Evolutionary conservation across 2,888 invertebrate species (phyloP), one percentile per base, ranked within the genome.

Genomic region (Thera britannica): DNA sequence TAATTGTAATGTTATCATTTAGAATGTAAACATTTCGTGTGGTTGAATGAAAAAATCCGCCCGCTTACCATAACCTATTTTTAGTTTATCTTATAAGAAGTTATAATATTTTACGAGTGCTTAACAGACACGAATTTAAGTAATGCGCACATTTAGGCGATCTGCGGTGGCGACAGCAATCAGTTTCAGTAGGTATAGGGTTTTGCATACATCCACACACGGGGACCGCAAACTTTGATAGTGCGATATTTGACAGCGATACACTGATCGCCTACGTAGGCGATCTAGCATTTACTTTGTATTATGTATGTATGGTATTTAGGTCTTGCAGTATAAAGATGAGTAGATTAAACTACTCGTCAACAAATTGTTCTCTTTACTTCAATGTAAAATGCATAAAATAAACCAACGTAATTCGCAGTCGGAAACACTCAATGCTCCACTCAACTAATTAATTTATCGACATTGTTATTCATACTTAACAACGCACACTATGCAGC

Each of bases 371-470:
- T 46, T 34, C 44, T 49, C 34, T 56, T 68, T 4, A 62, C 54
- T 55, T 63, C 58, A 69, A 61, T 59, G 61, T 65, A 62, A 72
- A 72, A 72, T 69, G 69, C 66, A 73, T 72, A 69, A 64, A 69
- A 23, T 66, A 12, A 49, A 52, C 54, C 34, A 48, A 56, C 55
- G 44, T 46, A 49, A 49, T 55, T 54, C 46, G 35, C 60, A 62
- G 62, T 66, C 55, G 71, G 68, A 64, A 64, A 58, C 63, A 23
- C 36, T n/a, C 56, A 55, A 54, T 34, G 11, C 63, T 49, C 34
- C 23, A 67, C 62, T 65, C 34, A 58, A 68, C 67, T 74, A 77
- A 75, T 67, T 57, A 74, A 76, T 70, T 70, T 77, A 79, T 77
- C 36, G 67, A 41, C 49, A 34, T 56, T 35, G 56, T 55, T 61